Conservation (phyloP, 2,113 vertebrate species). For the Hippocampus comes region DNA sequence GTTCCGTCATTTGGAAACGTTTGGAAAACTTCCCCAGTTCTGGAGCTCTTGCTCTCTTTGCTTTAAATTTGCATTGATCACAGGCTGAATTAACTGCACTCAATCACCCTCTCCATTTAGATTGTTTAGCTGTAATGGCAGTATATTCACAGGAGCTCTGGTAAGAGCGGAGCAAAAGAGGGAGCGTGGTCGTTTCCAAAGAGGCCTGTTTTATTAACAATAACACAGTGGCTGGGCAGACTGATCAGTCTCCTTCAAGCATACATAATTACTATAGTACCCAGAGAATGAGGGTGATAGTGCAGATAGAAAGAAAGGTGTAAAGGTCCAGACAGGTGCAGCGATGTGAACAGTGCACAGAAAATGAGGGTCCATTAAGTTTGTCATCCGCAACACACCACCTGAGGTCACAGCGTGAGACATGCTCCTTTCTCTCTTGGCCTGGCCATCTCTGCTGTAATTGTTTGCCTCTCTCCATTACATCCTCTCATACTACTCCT, state of each 20-base stretch:
- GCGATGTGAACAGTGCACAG: slow-evolving; percentile 45
- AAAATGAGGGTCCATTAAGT: slow-evolving; percentile 62
- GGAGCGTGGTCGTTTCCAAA: slow-evolving; percentile 45
- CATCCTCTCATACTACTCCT: slow-evolving; percentile 17
- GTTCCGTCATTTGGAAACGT: slow-evolving; percentile 26
- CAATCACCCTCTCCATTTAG: slow-evolving; percentile 39
- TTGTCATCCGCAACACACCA: slow-evolving; percentile 56
- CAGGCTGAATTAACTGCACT: slow-evolving; percentile 48
- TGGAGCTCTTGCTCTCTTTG: slow-evolving; percentile 21
- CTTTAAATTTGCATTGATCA: slow-evolving; percentile 42
- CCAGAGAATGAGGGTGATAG: slow-evolving; percentile 24
- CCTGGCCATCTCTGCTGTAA: slow-evolving; percentile 14
- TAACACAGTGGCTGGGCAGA: slow-evolving; percentile 56
- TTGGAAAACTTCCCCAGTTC: slow-evolving; percentile 23
- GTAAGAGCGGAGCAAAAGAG: slow-evolving; percentile 30
- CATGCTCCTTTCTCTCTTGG: not conserved
- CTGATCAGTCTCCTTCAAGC: slow-evolving; percentile 59
- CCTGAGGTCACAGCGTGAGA: slow-evolving; percentile 47
- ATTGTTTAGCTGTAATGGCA: slow-evolving; percentile 52
- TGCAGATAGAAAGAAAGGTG: slow-evolving; percentile 22
- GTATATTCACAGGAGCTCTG: slow-evolving; percentile 48
- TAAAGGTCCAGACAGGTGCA: slow-evolving; percentile 58
- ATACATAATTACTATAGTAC: slow-evolving; percentile 48
- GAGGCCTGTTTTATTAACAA: slow-evolving; percentile 62
- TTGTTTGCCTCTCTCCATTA: slow-evolving; percentile 40